These are phyloP conservation scores for Dissostichus mawsoni DNA, from an alignment of 2,113 vertebrate genomes.

Conservation along the genomic window DNA sequence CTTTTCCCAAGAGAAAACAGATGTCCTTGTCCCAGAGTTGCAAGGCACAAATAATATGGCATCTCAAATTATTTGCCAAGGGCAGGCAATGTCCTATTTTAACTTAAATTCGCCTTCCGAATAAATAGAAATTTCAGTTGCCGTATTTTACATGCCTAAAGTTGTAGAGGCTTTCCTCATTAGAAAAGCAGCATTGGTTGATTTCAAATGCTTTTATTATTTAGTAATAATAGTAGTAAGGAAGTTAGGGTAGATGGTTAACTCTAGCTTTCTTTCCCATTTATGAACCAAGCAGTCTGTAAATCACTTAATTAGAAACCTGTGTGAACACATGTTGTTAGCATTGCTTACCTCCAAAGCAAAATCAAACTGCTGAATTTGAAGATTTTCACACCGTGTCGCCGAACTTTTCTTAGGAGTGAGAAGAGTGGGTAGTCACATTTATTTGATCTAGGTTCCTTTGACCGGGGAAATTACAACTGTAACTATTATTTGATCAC, in stretches of 20 bases:
- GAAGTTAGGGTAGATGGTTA: not conserved
- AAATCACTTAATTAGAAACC: not conserved
- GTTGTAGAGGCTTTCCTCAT: not conserved
- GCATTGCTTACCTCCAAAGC: too few species aligned
- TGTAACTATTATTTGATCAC: not conserved
- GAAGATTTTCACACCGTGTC: too few species aligned
- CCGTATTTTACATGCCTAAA: not conserved
- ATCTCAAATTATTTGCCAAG: constrained; percentile 45
- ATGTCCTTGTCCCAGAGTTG: constrained; percentile 61
- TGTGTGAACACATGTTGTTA: not conserved
- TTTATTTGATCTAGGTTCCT: too few species aligned
- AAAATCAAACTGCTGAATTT: too few species aligned
- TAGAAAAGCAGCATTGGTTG: not conserved
- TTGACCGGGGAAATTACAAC: too few species aligned
- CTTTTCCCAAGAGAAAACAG: constrained; percentile 58
- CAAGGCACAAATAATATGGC: constrained; percentile 42
- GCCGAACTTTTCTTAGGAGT: too few species aligned
- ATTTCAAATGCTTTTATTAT: constrained; percentile 1
- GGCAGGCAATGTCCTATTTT: constrained; percentile 42
- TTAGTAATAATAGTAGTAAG: not conserved
- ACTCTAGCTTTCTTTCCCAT: not conserved
- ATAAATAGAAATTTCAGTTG: constrained; percentile 17
- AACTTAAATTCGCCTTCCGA: constrained; percentile 30
- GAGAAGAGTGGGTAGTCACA: too few species aligned
- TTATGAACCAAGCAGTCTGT: not conserved